Conservation (phyloP, 2,888 invertebrate genomes). For the Oithona nana region DNA sequence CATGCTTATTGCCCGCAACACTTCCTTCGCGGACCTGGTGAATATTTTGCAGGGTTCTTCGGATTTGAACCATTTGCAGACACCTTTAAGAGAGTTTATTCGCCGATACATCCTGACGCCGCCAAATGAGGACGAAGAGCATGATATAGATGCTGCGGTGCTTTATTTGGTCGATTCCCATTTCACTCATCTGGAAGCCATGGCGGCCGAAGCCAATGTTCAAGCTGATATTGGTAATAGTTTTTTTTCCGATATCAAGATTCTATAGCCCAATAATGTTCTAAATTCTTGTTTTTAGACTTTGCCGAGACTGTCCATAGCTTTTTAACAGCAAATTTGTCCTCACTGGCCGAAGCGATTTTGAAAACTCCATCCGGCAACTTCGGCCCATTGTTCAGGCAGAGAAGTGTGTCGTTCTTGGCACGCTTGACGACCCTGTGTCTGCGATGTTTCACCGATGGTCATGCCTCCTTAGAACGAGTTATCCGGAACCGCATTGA, state of each 20-base stretch:
- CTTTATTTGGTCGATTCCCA: not conserved
- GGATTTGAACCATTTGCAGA: not conserved
- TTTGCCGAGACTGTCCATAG: conserved; percentile 2
- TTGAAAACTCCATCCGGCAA: not conserved
- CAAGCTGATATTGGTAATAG: conserved; percentile 1
- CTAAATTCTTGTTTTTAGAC: no score
- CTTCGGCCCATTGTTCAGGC: not conserved
- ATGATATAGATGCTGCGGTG: not conserved
- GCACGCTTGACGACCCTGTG: not conserved
- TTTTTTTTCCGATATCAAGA: no score
- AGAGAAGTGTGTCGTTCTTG: not conserved
- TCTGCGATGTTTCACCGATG: conserved; percentile 5
- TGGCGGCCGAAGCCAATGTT: not conserved
- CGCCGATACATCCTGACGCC: not conserved
- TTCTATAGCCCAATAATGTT: no score
- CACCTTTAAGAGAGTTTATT: conserved; percentile 1
- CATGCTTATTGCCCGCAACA: conserved; percentile 24
- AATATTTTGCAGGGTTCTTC: not conserved
- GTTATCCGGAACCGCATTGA: not conserved
- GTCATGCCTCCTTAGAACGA: conserved; percentile 3
- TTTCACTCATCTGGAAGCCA: conserved; percentile 5
- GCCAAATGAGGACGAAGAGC: not conserved
- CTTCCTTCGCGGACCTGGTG: conserved; percentile 7
- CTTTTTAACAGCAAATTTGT: not conserved
- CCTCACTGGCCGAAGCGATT: not conserved